Evolutionary conservation across 2,797 vertebrate species (phyloP).

Genomic region (Craterocephalus amniculus): DNA sequence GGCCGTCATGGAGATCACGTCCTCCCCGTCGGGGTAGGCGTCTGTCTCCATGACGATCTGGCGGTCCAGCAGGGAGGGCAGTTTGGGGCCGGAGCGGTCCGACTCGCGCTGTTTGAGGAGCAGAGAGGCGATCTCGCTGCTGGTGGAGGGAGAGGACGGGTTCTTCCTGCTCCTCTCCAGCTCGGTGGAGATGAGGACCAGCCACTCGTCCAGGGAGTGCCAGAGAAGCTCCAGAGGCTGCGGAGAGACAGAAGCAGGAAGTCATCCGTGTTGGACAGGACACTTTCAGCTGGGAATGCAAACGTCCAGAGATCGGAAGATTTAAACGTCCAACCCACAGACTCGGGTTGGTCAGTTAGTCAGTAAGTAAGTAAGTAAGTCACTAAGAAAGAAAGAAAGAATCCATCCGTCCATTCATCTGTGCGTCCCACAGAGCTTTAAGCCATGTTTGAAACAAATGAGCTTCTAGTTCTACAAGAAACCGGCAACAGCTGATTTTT

Average conservation of each 20-base stretch:
- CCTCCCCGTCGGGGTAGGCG: slow-evolving; percentile 89
- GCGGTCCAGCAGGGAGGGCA: slow-evolving; percentile 73
- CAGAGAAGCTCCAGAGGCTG: slow-evolving; percentile 97
- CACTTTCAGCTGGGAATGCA: no score
- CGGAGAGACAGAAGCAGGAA: slow-evolving; percentile 20
- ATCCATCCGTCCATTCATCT: no score
- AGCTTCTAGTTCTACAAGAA: no score
- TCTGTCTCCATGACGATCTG: slow-evolving; percentile 83
- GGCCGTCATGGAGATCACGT: slow-evolving; percentile 98
- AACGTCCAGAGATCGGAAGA: no score
- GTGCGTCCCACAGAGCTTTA: no score
- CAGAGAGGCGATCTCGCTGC: slow-evolving; percentile 91
- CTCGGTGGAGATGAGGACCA: slow-evolving; percentile 96
- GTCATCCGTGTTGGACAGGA: no score
- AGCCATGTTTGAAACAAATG: no score
- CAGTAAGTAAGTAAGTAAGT: no score
- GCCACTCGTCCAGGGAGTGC: slow-evolving; percentile 98
- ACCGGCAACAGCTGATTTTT: no score
- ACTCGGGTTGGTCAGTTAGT: no score
- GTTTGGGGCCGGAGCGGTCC: slow-evolving; percentile 63
- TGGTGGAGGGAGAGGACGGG: slow-evolving; percentile 76
- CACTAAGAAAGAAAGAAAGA: no score
- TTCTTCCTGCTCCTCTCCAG: slow-evolving; percentile 88
- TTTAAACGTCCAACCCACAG: no score
- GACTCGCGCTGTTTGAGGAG: slow-evolving; percentile 91